Percentiles rank a stretch among this genome's conserved stretches.
Evolutionary conservation across 53 echinoderm and acorn worm genomes (phyloP).

Genomic region (Temnopleurus reevesii): DNA sequence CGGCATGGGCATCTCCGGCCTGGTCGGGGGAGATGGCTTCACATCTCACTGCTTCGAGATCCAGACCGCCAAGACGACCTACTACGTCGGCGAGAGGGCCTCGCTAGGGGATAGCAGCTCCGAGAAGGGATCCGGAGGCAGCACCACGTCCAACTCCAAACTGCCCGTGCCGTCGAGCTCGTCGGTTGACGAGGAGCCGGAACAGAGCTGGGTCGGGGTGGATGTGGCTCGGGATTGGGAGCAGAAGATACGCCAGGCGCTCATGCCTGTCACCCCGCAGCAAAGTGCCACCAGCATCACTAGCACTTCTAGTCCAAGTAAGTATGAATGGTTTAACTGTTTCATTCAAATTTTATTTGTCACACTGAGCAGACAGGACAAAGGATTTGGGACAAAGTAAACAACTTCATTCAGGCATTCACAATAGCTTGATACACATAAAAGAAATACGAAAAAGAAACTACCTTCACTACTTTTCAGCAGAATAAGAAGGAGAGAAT

Average conservation of each 20-base stretch:
- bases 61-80: constrained; percentile 85
- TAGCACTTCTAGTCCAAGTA: constrained; percentile 96
- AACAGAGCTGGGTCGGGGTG: constrained; percentile 84
- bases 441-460: too few species aligned
- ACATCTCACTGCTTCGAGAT: constrained; percentile 94
- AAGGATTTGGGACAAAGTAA: too few species aligned
- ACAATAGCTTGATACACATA: too few species aligned
- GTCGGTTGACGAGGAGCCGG: constrained; percentile 62
- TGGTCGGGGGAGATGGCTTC: constrained; percentile 53
- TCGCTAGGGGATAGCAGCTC: constrained; percentile 34
- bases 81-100: constrained; percentile 87
- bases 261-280: constrained; percentile 98
- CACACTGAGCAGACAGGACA: too few species aligned
- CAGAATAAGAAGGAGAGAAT: too few species aligned
- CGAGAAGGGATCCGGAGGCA: constrained; percentile 47
- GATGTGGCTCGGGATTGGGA: constrained; percentile 90
- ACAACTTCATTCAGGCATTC: too few species aligned
- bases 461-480: too few species aligned
- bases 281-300: constrained; percentile 84
- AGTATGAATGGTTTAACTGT: constrained; percentile 60
- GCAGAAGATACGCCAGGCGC: constrained; percentile 85
- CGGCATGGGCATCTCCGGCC: not conserved
- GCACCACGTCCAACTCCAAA: constrained; percentile 47
- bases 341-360: too few species aligned
- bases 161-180: constrained; percentile 45